These are phyloP conservation scores for Phyto melanocephala DNA, from an alignment of 2,888 invertebrate genomes.

Conservation along the genomic window DNA sequence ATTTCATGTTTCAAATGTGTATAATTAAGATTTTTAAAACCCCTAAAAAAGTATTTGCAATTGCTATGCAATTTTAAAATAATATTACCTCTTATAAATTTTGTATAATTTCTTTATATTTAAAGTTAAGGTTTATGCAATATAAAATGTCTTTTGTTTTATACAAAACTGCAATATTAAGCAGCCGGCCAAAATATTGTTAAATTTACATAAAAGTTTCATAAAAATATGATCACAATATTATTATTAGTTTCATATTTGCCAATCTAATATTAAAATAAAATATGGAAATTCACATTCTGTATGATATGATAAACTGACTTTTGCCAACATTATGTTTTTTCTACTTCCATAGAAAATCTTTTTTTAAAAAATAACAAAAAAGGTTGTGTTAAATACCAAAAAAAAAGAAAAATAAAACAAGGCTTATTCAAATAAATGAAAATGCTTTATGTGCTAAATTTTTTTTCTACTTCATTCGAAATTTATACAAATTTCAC, in stretches of 20 bases:
- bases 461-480: not conserved
- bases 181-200: no score
- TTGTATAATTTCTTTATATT: no score
- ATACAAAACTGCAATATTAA: no score
- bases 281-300: constrained; percentile 1
- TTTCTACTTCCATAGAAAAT: not conserved
- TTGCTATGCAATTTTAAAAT: no score
- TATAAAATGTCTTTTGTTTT: no score
- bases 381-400: constrained; percentile 23
- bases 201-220: not conserved
- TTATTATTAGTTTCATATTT: not conserved
- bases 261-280: not conserved
- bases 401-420: not conserved
- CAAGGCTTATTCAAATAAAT: not conserved
- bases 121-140: no score
- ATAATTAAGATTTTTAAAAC: no score
- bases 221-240: not conserved
- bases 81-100: no score
- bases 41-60: no score
- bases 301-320: constrained; percentile 3
- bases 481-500: constrained; percentile 13
- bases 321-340: constrained; percentile 21
- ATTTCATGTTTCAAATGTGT: no score
- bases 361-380: not conserved
- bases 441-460: constrained; percentile 28